Evolutionary conservation across 2,113 vertebrate genomes (phyloP).

Genomic region (Butastur rufipennis): DNA sequence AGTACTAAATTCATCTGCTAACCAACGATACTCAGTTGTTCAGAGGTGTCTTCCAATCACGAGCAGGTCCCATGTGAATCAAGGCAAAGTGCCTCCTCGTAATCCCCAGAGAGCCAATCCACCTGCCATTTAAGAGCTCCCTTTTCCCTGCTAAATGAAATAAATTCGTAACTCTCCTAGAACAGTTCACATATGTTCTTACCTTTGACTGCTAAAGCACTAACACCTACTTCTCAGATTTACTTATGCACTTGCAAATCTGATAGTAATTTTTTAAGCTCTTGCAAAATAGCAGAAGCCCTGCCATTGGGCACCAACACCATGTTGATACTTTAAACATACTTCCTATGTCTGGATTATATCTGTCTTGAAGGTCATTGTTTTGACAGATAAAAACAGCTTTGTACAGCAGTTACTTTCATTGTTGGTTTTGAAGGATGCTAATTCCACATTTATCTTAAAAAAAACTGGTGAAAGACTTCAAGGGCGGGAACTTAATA

Average conservation of each 20-base stretch:
- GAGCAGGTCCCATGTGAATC: background rate
- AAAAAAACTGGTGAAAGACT: background rate
- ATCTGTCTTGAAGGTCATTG: background rate
- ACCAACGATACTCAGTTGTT: background rate
- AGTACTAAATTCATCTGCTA: background rate
- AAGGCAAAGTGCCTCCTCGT: background rate
- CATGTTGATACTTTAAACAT: background rate
- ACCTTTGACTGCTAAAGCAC: background rate
- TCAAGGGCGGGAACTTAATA: background rate
- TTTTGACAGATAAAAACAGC: background rate
- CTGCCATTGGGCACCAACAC: background rate
- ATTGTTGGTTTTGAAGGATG: background rate
- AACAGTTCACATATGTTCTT: accelerated
- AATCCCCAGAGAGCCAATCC: background rate
- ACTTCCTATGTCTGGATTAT: background rate
- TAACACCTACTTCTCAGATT: background rate
- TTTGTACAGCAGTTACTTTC: background rate
- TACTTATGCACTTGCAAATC: background rate
- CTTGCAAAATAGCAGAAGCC: background rate
- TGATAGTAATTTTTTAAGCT: background rate
- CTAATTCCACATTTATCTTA: background rate
- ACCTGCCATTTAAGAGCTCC: background rate
- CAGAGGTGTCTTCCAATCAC: background rate
- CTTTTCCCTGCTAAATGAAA: background rate
- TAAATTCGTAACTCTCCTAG: background rate